These are phyloP conservation scores for Ophion obscuratus DNA, from an alignment of 2,888 invertebrate genomes.

Conservation along the genomic window DNA sequence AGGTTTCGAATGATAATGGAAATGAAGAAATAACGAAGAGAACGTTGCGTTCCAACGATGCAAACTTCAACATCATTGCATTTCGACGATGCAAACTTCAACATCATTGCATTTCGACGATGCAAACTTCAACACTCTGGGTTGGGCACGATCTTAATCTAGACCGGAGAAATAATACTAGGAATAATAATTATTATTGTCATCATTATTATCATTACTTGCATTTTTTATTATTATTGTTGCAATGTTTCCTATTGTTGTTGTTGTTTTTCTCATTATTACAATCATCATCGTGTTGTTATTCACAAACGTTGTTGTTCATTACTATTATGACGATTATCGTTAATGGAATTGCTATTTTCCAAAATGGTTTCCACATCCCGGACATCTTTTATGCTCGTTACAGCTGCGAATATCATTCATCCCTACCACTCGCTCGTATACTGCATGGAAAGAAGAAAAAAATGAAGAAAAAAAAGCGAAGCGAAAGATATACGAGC, in stretches of 20 bases:
- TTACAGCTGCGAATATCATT: not conserved
- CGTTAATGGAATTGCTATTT: not conserved
- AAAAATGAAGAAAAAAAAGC: not conserved
- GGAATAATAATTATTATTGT: too few relatives aligned
- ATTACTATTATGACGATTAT: not conserved
- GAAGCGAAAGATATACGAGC: conserved; percentile 17
- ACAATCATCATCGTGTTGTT: not conserved
- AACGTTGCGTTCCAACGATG: too few relatives aligned
- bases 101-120: too few relatives aligned
- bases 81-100: too few relatives aligned
- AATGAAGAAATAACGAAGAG: too few relatives aligned
- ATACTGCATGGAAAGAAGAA: not conserved
- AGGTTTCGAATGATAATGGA: too few relatives aligned
- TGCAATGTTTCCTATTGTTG: not conserved
- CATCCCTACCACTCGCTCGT: not conserved
- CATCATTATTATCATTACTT: not conserved
- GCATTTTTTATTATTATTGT: not conserved
- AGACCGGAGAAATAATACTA: too few relatives aligned
- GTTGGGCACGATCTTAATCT: too few relatives aligned
- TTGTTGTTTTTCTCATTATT: not conserved
- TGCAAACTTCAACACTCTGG: too few relatives aligned
- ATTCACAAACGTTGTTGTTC: not conserved
- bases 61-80: too few relatives aligned
- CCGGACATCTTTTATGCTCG: not conserved
- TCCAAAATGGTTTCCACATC: not conserved